Conservation (phyloP, 1,140 invertebrate genomes). For the Pseudomyrmex cubaensis region DNA sequence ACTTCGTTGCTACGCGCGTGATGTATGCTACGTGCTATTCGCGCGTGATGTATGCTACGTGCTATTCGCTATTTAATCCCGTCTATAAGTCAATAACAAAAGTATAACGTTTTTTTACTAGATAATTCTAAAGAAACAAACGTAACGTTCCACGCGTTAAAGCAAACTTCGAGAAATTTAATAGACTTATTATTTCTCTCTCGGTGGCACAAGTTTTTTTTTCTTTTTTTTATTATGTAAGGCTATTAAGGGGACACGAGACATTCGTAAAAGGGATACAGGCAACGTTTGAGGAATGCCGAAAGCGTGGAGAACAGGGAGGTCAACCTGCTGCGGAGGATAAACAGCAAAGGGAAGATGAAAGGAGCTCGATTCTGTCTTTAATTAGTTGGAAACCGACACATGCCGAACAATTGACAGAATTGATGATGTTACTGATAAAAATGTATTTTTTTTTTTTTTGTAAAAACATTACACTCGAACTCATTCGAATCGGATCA, state of each 20-base stretch:
- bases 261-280: conserved; percentile 67
- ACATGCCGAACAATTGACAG: conserved; percentile 81
- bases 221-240: conserved; percentile 70
- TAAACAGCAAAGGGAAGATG: conserved; percentile 67
- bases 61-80: neutral
- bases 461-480: too few species aligned
- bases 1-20: neutral
- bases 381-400: conserved; percentile 84
- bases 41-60: neutral
- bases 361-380: conserved; percentile 74
- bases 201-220: conserved; percentile 11
- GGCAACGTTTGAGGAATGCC: conserved; percentile 76
- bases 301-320: conserved; percentile 69
- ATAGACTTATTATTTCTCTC: conserved; percentile 46
- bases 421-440: conserved; percentile 84
- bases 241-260: conserved; percentile 75
- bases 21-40: neutral
- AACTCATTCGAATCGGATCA: too few species aligned
- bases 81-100: too few species aligned
- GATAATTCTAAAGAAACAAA: neutral
- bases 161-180: conserved; percentile 7
- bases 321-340: conserved; percentile 66
- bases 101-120: neutral
- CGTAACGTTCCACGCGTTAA: neutral
- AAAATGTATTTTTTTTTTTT: conserved; percentile 65